These are phyloP conservation scores for Saturnia pavonia DNA, from an alignment of 2,888 invertebrate genomes.

Conservation along the genomic window DNA sequence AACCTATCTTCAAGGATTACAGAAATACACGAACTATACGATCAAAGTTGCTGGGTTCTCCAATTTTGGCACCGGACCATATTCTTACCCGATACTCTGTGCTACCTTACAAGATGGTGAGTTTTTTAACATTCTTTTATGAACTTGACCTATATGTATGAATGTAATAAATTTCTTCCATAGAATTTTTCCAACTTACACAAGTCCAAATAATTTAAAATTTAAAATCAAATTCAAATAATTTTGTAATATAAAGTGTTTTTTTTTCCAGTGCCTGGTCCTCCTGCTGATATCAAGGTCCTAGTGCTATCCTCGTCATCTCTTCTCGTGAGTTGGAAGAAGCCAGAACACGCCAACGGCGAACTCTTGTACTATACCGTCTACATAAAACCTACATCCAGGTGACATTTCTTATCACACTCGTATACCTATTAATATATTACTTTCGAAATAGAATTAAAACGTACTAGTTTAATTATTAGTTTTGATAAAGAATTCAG, in stretches of 20 bases:
- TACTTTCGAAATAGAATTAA: too few relatives aligned
- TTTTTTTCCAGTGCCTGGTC: constrained; percentile 94
- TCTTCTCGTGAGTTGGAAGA: constrained; percentile 92
- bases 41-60: constrained; percentile 92
- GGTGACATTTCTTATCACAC: constrained; percentile 43
- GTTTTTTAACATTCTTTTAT: neutral
- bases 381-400: constrained; percentile 82
- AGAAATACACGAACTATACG: constrained; percentile 93
- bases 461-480: too few relatives aligned
- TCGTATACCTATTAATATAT: too few relatives aligned
- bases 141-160: too few relatives aligned
- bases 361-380: constrained; percentile 90
- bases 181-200: too few relatives aligned
- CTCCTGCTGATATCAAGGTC: constrained; percentile 92
- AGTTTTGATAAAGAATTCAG: too few relatives aligned
- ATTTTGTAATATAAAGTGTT: too few relatives aligned
- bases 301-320: constrained; percentile 89
- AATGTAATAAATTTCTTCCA: too few relatives aligned
- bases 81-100: constrained; percentile 89
- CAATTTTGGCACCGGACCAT: constrained; percentile 90
- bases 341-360: constrained; percentile 90
- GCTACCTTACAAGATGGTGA: constrained; percentile 92
- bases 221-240: too few relatives aligned
- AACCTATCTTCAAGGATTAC: constrained; percentile 88
- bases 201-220: neutral